phyloP scores from a whole-genome alignment of 2,113 vertebrate genomes.

The Equus przewalskii region DNA sequence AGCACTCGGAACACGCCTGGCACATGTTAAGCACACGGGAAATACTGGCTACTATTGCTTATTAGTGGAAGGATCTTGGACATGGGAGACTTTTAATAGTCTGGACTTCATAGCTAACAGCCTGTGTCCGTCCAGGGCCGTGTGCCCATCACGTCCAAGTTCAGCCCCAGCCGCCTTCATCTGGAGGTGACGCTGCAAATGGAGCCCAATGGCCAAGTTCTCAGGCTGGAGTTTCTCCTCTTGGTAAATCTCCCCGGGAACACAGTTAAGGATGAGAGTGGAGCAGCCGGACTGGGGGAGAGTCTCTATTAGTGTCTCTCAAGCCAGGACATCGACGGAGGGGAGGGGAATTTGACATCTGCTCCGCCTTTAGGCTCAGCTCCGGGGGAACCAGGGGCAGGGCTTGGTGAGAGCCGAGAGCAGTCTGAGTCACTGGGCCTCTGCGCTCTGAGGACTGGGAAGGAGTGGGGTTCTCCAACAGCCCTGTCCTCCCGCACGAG shows the following conservation, averaged over 20 bases:
- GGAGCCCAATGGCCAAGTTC: not conserved
- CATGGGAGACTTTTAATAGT: not conserved
- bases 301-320: not conserved
- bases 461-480: not conserved
- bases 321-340: not conserved
- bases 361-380: not conserved
- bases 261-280: not conserved
- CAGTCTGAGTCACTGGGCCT: not conserved
- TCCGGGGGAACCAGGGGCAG: not conserved
- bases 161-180: not conserved
- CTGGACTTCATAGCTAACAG: not conserved
- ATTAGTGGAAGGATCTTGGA: not conserved
- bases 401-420: not conserved
- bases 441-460: not conserved
- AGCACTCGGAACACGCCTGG: not conserved
- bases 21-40: not conserved
- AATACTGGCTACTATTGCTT: not conserved
- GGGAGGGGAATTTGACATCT: not conserved
- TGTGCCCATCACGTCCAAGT: rapidly evolving
- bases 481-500: not conserved
- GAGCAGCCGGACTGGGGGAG: not conserved
- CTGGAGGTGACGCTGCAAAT: too few relatives aligned
- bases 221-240: not conserved
- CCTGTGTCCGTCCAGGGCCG: not conserved
- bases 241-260: not conserved